Base-by-base conservation (phyloP, 1,140 invertebrate species). In the Monomorium pharaonis region DNA sequence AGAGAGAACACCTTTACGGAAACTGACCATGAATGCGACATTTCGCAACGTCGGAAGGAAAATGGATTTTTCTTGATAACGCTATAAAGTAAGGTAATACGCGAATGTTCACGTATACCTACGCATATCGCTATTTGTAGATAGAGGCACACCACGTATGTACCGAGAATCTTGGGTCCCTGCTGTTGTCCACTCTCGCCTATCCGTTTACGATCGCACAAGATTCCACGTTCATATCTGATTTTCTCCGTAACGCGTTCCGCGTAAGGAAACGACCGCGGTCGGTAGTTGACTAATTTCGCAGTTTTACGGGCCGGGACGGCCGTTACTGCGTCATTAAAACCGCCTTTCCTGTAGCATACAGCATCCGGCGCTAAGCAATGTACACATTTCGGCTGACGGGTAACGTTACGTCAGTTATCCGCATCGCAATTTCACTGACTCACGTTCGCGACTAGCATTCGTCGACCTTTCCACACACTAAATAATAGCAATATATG, bases 351-450 rank as follows among this genome's bases (percentile, higher is more conserved):
- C 60, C 21, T 49, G 70, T 51, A 37, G 42, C 33, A 12, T n/a
- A n/a, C 12, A 42, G 24, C 70, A 75, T 69, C 69, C 58, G 51
- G 12, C 21, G 33, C 18, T 49, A 49, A 67, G 83, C 65, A 56
- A 65, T 51, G 77, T 18, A 37, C 16, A 54, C 51, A 42, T 47
- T 47, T 85, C 44, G 72, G 58, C 44, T 37, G 16, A 65, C n/a
- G 21, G n/a, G n/a, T 65, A 54, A 27, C 10, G 21, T 86, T 86
- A 86, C 85, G 44, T 83, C 77, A 30, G 30, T 81, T 58, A 51
- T 63, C 16, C 21, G 49, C 67, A 47, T 33, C 16, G 42, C 56
- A 80, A 72, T 86, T 85, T 70, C 54, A 62, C 62, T 33, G 70
- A 70, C 27, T 63, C 44, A 70, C 49, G 18, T 30, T 58, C 42